Evolutionary conservation across 2,888 invertebrate genomes (phyloP).

Genomic region (Apodemia zela): DNA sequence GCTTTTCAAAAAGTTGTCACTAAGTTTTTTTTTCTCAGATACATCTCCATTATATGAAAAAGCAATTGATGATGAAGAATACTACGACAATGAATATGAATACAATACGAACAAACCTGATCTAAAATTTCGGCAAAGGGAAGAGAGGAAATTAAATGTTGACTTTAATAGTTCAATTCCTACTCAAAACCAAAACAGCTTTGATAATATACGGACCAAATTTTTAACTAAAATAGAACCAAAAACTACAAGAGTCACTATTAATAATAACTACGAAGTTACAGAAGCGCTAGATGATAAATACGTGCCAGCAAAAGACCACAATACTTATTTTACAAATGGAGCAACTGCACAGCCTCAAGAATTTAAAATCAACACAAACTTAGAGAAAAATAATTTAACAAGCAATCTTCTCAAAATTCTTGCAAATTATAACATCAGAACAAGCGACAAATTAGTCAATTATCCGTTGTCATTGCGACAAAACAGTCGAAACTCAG

Average conservation of each 20-base stretch:
- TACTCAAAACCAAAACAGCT: background rate
- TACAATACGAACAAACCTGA: background rate
- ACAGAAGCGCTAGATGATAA: constrained; percentile 38
- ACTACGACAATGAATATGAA: background rate
- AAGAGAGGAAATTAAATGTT: constrained; percentile 14
- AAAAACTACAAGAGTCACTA: background rate
- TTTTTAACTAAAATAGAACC: constrained; percentile 11
- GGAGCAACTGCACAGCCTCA: background rate
- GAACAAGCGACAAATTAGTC: constrained; percentile 44
- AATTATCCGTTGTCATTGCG: constrained; percentile 56
- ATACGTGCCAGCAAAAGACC: constrained; percentile 26
- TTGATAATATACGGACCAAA: background rate
- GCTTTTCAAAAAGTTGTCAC: no score
- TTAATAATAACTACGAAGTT: constrained; percentile 40
- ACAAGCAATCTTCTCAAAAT: constrained; percentile 38
- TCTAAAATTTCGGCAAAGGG: background rate
- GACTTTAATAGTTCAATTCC: background rate
- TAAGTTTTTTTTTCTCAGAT: background rate
- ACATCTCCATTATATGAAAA: background rate
- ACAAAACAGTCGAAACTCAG: constrained; percentile 32
- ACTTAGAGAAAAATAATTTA: constrained; percentile 25
- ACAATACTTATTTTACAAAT: constrained; percentile 16
- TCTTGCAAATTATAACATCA: constrained; percentile 58
- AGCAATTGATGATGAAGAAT: background rate
- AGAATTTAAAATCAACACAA: background rate